phyloP scores from a whole-genome alignment of 2,113 vertebrate genomes.

The Aegotheles bennettii region DNA sequence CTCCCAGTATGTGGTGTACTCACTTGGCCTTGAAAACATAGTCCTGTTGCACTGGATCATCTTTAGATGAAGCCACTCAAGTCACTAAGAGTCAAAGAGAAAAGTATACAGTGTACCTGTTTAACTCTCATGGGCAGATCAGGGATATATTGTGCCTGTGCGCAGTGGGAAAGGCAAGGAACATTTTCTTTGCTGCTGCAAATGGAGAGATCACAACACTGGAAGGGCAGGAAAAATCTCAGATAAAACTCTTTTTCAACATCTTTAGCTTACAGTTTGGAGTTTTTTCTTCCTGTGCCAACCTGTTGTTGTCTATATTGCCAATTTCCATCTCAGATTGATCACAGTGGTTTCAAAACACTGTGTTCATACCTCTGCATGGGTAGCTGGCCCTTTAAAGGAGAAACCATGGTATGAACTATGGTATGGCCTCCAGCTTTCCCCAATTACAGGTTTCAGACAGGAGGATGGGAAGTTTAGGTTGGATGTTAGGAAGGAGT shows the following conservation, averaged over 20 bases:
- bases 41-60: neutral
- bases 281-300: neutral
- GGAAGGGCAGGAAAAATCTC: neutral
- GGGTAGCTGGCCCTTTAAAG: neutral
- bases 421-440: neutral
- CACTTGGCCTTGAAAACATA: neutral
- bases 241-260: neutral
- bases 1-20: neutral
- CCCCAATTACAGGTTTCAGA: rapidly evolving
- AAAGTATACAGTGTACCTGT: neutral
- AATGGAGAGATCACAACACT: neutral
- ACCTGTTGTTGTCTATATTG: neutral
- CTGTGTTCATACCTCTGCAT: neutral
- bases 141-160: neutral
- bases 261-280: neutral
- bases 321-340: neutral
- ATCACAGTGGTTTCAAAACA: neutral
- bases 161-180: neutral
- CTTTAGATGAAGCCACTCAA: neutral
- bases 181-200: neutral
- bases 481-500: too few species aligned
- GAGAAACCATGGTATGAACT: neutral
- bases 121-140: neutral
- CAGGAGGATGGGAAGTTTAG: neutral
- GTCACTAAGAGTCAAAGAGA: neutral